These are phyloP conservation scores for Tuberolachnus salignus DNA, from an alignment of 2,888 invertebrate genomes.

Conservation along the genomic window DNA sequence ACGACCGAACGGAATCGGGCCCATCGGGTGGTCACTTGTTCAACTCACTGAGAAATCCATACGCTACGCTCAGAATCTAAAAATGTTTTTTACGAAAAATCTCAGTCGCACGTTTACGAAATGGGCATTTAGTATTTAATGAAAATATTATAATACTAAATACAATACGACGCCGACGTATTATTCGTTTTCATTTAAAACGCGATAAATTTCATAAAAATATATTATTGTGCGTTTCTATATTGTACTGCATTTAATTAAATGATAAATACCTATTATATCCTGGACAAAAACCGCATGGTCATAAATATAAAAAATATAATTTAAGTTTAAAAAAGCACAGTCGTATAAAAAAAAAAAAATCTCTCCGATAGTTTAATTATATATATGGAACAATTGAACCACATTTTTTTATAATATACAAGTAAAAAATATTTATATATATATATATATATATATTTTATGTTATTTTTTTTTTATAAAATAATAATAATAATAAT, in stretches of 20 bases:
- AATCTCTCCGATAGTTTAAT: background rate
- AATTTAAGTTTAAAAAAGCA: slow-evolving; percentile 35
- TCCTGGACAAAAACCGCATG: background rate
- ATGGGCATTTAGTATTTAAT: no score
- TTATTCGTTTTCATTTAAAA: background rate
- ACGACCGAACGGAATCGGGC: no score
- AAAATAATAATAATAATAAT: slow-evolving; percentile 33
- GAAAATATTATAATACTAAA: no score
- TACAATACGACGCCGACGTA: background rate
- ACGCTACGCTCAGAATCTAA: no score
- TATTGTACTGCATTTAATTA: slow-evolving; percentile 4
- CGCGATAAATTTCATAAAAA: background rate
- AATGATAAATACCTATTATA: slow-evolving; percentile 17
- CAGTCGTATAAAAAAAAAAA: slow-evolving; percentile 23
- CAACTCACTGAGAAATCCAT: no score
- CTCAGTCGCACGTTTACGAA: no score
- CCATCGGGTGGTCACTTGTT: no score
- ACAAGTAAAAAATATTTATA: background rate
- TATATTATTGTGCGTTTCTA: no score
- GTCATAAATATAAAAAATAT: slow-evolving; percentile 6
- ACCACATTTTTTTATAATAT: slow-evolving; percentile 14
- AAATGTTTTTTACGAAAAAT: no score
- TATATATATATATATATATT: slow-evolving; percentile 9
- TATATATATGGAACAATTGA: slow-evolving; percentile 34
- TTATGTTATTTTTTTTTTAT: slow-evolving; percentile 23